Conservation (phyloP, 2,797 vertebrate genomes). For the Galaxias olidus region DNA sequence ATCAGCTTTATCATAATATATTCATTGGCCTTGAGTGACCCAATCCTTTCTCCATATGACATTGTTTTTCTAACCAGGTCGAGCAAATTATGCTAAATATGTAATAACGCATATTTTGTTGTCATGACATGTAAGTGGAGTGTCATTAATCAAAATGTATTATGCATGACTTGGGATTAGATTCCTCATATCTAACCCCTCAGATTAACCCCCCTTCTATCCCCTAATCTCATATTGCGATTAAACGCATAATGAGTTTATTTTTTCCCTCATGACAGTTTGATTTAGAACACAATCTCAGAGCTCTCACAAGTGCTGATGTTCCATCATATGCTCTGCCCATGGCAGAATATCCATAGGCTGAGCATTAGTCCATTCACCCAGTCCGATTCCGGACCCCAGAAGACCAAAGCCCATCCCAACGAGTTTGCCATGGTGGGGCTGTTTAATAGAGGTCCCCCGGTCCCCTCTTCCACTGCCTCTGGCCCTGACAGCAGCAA, state of each 20-base stretch:
- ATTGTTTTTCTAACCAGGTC: constrained; percentile 24
- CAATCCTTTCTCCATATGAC: constrained; percentile 30
- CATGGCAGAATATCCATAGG: too few species aligned
- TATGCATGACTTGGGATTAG: constrained; percentile 42
- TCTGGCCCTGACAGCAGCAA: constrained; percentile 49
- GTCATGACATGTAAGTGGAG: constrained; percentile 6
- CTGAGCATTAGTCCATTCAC: constrained; percentile 21
- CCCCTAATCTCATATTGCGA: constrained; percentile 35
- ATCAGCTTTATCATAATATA: constrained; percentile 27
- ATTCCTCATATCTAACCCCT: constrained; percentile 17
- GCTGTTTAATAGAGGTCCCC: too few species aligned
- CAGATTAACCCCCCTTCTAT: constrained; percentile 40
- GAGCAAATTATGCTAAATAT: neutral
- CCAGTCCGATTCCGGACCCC: neutral
- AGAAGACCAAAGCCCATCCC: neutral
- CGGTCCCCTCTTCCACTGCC: constrained; percentile 3
- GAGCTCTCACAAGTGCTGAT: constrained; percentile 21
- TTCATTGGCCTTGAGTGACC: constrained; percentile 31
- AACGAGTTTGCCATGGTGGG: constrained; percentile 1
- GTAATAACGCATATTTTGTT: constrained; percentile 24
- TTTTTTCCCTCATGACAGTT: constrained; percentile 24
- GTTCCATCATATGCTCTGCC: too few species aligned
- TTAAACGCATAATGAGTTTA: constrained; percentile 43
- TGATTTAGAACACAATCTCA: neutral
- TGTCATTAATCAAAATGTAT: constrained; percentile 44